These are phyloP conservation scores for Geodia barretti DNA, from an alignment of 37 sponge, comb jelly and placozoan genomes.

Conservation along the genomic window DNA sequence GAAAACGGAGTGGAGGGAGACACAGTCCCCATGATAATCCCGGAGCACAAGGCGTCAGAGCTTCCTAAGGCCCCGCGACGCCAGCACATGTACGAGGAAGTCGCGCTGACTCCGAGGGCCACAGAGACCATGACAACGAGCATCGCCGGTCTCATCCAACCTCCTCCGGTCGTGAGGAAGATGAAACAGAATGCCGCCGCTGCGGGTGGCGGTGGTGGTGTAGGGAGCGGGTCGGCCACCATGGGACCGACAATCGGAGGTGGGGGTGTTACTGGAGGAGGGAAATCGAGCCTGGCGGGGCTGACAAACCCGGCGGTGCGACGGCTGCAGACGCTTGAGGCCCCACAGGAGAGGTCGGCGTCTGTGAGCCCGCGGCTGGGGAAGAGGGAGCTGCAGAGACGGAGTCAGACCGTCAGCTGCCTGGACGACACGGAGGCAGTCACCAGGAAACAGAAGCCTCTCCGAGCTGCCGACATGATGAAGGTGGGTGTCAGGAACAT, in stretches of 20 bases:
- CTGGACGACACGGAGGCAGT: slow-evolving; percentile 40
- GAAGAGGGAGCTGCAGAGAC: slow-evolving; percentile 31
- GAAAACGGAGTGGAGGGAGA: background rate
- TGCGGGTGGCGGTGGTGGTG: too few species aligned
- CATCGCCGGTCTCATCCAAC: too few species aligned
- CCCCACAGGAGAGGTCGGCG: background rate
- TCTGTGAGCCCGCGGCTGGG: slow-evolving; percentile 36
- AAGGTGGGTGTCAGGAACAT: slow-evolving; percentile 20
- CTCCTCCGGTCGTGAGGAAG: too few species aligned
- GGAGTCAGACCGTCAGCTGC: slow-evolving; percentile 11
- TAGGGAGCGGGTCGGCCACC: too few species aligned
- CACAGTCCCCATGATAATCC: background rate
- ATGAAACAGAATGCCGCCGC: too few species aligned
- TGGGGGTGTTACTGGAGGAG: too few species aligned
- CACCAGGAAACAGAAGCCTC: slow-evolving; percentile 41
- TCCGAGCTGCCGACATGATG: slow-evolving; percentile 37
- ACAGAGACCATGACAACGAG: background rate
- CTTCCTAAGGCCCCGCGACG: background rate
- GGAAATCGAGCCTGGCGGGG: background rate
- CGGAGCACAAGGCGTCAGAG: background rate
- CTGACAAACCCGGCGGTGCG: background rate
- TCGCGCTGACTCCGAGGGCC: background rate
- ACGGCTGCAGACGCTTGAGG: too few species aligned
- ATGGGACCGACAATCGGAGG: too few species aligned
- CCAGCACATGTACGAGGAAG: slow-evolving; percentile 27